These are phyloP conservation scores for Centropus unirufus DNA, from an alignment of 2,113 vertebrate species.

Conservation along the genomic window DNA sequence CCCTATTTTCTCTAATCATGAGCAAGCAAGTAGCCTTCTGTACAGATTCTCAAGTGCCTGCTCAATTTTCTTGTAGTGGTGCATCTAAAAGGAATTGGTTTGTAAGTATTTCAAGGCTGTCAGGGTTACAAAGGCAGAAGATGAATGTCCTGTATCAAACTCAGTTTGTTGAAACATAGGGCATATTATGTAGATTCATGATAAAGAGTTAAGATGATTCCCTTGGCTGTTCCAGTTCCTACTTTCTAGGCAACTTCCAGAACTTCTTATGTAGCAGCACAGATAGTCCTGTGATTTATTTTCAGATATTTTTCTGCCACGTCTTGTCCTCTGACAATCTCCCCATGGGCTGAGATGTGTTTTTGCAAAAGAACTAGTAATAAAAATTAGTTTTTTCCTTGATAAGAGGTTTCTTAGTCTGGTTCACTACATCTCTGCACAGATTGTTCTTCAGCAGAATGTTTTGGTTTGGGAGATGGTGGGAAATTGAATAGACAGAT, in stretches of 20 bases:
- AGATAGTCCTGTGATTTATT: background rate
- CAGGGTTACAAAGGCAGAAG: background rate
- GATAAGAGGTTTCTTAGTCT: background rate
- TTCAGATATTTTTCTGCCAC: background rate
- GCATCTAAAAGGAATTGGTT: background rate
- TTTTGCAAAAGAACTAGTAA: background rate
- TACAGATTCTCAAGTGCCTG: background rate
- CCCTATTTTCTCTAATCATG: background rate
- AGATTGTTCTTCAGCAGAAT: background rate
- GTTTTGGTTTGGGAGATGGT: background rate
- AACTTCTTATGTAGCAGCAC: background rate
- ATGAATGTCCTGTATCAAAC: background rate
- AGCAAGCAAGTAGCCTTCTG: background rate
- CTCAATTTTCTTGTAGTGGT: background rate
- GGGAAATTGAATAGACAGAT: background rate
- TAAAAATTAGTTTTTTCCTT: background rate
- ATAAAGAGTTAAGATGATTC: background rate
- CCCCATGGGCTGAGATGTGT: background rate
- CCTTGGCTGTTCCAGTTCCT: background rate
- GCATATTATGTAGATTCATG: background rate
- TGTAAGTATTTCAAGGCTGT: background rate
- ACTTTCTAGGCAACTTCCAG: background rate
- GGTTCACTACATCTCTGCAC: background rate
- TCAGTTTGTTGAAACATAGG: background rate
- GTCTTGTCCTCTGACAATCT: background rate